Evolutionary conservation across 2,113 vertebrate species (phyloP).

Genomic region (Notechis scutatus): DNA sequence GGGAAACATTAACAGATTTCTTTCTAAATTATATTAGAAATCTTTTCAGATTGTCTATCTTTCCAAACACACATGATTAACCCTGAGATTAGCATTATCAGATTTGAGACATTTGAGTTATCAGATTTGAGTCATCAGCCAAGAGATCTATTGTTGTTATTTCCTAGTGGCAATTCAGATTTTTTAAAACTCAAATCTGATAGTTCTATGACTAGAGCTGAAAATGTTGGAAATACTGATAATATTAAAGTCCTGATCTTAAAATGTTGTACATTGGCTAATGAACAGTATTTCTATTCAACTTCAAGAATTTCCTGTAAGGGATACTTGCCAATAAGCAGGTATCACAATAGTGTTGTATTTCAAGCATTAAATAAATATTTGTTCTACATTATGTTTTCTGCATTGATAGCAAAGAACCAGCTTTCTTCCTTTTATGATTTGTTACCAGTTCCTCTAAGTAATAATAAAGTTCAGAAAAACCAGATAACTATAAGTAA

Average conservation of each 20-base stretch:
- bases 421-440: constrained; percentile 28
- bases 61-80: background rate
- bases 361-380: constrained; percentile 24
- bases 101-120: background rate
- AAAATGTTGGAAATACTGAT: background rate
- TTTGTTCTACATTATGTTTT: constrained; percentile 28
- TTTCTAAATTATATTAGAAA: background rate
- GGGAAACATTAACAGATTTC: background rate
- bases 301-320: background rate
- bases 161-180: background rate
- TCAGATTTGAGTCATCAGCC: background rate
- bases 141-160: background rate
- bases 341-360: background rate
- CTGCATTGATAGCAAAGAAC: constrained; percentile 17
- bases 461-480: constrained; percentile 49
- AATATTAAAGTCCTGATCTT: background rate
- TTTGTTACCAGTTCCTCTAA: constrained; percentile 47
- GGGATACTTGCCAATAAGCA: background rate
- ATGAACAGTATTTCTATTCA: background rate
- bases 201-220: accelerated
- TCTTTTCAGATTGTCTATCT: background rate
- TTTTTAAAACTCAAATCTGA: background rate
- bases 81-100: background rate
- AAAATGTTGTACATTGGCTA: background rate
- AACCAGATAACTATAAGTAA: background rate